These are phyloP conservation scores for Marasmarcha lunaedactyla DNA, from an alignment of 2,888 invertebrate species.

Conservation along the genomic window DNA sequence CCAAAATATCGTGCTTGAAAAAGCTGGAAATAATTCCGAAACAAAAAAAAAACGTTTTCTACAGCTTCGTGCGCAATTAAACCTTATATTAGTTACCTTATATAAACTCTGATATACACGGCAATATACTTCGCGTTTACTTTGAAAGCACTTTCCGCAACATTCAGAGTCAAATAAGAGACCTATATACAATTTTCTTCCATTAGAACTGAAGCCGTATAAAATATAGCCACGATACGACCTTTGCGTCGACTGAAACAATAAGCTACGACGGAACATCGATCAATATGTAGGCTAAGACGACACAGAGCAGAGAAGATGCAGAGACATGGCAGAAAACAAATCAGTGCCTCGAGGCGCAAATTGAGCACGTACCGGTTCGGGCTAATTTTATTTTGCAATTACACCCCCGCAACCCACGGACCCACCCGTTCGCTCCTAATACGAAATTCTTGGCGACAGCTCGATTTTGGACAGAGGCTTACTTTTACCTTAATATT, in stretches of 20 bases:
- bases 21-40: no score
- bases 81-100: no score
- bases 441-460: slow-evolving; percentile 67
- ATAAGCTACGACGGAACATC: slow-evolving; percentile 47
- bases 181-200: no score
- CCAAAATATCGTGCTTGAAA: no score
- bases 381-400: slow-evolving; percentile 71
- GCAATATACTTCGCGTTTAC: no score
- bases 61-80: no score
- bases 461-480: slow-evolving; percentile 39
- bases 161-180: no score
- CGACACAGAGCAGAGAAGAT: slow-evolving; percentile 36
- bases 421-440: slow-evolving; percentile 23
- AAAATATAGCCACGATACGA: background rate
- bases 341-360: slow-evolving; percentile 68
- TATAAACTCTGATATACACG: no score
- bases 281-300: slow-evolving; percentile 66
- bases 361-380: slow-evolving; percentile 71
- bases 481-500: no score
- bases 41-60: no score
- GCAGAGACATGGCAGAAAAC: slow-evolving; percentile 45
- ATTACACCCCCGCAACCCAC: slow-evolving; percentile 50
- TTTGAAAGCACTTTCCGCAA: no score
- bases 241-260: slow-evolving; percentile 26
- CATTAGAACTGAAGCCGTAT: no score